Evolutionary conservation across 2,113 vertebrate species (phyloP).

Genomic region (Irena cyanogastra): DNA sequence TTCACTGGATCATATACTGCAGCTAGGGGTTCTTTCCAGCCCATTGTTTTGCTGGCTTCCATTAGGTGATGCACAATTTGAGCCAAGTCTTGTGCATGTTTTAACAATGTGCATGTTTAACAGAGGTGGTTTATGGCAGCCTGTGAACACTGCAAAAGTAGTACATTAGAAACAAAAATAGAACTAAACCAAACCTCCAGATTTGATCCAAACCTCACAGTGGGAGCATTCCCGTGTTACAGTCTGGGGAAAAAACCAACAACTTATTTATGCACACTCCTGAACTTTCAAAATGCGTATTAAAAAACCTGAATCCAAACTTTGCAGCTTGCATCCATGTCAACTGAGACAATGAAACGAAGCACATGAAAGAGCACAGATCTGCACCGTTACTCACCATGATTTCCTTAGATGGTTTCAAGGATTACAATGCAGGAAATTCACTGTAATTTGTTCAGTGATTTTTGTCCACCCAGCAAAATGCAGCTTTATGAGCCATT

Average conservation of each 20-base stretch:
- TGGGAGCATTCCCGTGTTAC: background rate
- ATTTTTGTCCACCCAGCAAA: slow-evolving; percentile 2
- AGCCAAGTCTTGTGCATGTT: slow-evolving; percentile 18
- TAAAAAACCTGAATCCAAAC: background rate
- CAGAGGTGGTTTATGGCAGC: background rate
- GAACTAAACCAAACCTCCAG: background rate
- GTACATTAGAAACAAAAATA: slow-evolving; percentile 25
- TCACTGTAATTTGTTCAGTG: background rate
- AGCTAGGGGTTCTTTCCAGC: background rate
- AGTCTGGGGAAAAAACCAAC: background rate
- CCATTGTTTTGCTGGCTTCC: slow-evolving; percentile 9
- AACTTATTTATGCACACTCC: background rate
- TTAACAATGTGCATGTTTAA: background rate
- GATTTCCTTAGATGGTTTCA: background rate
- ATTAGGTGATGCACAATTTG: background rate
- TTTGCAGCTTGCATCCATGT: background rate
- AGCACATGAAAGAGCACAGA: background rate
- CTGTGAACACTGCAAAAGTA: background rate
- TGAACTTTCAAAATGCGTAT: slow-evolving; percentile 1
- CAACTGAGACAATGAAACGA: background rate
- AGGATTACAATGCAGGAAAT: background rate
- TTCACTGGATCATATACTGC: background rate
- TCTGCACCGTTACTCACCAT: background rate
- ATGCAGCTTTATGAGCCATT: background rate
- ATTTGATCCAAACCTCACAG: slow-evolving; percentile 32